Evolutionary conservation across 2,113 vertebrate genomes (phyloP), one percentile per base, ranked within the genome.

Genomic region (Azemiops feae): DNA sequence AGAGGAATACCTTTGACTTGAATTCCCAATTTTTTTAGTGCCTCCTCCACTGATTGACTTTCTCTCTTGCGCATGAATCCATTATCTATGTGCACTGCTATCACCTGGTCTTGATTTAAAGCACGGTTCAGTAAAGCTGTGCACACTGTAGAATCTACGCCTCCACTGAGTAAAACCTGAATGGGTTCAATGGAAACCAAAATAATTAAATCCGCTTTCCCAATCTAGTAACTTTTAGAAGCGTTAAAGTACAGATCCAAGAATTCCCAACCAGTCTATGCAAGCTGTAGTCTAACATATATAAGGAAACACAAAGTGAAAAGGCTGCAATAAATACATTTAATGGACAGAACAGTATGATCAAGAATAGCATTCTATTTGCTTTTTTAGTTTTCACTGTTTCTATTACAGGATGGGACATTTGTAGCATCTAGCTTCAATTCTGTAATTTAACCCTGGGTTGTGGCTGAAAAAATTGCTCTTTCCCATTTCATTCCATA

Each of bases 31-130:
- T 99, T 99, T 81, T 97, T 99, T 92, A 99, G 98, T 1, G 99
- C 99, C 92, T 99, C 99, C 94, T 99, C 99, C 94, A 99, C 99
- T 58, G 98, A 98, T 96, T 98, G 99, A 94, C 99, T 99, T 96
- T 99, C 99, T 64, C 98, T 97, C 96, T 99, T 99, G 95, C 99
- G 98, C 99, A 99, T 99, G 95, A 99, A 99, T 88, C 99, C 99
- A 8, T 99, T 99, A 97, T 99, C 99, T 88, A 99, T 99, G 96
- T 99, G 99, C 87, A 99, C 99, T 5, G 99, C 99, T 85, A 99
- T 99, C 92, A 99, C 98, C 91, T 99, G 99, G 4, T 99, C 99
- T 96, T 98, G 98, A 95, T 97, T 98, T 88, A 99, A 97, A 85
- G 99, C 99, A 92, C 99, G 98, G 97, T 99, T 99, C 95, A 99